phyloP scores from a whole-genome alignment of 1,140 invertebrate species.

The Camponotus floridanus region DNA sequence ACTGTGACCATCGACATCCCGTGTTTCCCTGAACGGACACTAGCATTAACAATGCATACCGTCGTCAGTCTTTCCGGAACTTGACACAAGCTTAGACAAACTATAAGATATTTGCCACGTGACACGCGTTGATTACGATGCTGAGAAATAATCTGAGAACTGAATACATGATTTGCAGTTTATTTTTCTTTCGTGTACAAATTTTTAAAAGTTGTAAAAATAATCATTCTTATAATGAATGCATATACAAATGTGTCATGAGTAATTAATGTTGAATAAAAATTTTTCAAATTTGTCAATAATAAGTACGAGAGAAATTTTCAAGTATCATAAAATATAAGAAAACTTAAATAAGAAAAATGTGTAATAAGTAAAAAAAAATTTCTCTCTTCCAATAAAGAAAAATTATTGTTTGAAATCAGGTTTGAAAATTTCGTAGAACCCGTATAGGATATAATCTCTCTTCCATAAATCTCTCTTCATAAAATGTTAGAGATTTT shows the following conservation, averaged over 20 bases:
- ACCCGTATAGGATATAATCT: constrained; percentile 24
- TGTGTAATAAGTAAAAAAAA: no score
- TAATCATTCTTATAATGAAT: not conserved
- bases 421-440: constrained; percentile 35
- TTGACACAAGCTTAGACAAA: constrained; percentile 22
- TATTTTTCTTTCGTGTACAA: no score
- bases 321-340: not conserved
- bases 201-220: no score
- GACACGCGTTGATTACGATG: not conserved
- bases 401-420: constrained; percentile 38
- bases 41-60: constrained; percentile 52
- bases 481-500: constrained; percentile 21
- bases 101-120: constrained; percentile 45
- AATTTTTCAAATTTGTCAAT: no score
- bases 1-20: constrained; percentile 69
- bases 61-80: not conserved
- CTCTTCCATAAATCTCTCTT: not conserved
- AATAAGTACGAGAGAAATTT: not conserved
- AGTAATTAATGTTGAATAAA: not conserved
- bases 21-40: constrained; percentile 24
- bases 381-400: not conserved
- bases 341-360: not conserved
- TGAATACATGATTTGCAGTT: not conserved
- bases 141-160: constrained; percentile 29
- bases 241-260: not conserved